phyloP scores from a whole-genome alignment of 1,140 invertebrate species.

The Diabrotica virgifera region DNA sequence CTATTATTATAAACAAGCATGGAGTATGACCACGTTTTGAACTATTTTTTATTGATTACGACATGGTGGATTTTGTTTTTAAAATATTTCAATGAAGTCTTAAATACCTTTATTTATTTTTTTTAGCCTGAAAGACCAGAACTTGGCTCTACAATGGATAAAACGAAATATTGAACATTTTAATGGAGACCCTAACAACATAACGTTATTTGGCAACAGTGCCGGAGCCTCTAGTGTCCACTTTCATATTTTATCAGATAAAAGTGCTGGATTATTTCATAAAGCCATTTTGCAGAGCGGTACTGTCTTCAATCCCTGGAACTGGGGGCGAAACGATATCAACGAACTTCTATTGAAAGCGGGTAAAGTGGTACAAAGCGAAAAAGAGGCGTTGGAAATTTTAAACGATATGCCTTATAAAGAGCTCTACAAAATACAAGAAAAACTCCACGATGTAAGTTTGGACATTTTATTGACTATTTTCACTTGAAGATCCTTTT shows the following conservation, averaged over 20 bases:
- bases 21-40: too few relatives aligned
- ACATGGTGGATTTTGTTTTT: too few relatives aligned
- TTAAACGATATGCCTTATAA: neutral
- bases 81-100: too few relatives aligned
- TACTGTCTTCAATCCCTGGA: slow-evolving; percentile 49
- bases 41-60: too few relatives aligned
- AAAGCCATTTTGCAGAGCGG: slow-evolving; percentile 62
- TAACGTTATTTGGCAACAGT: slow-evolving; percentile 54
- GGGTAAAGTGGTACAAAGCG: neutral
- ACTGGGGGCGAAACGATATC: slow-evolving; percentile 50
- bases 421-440: slow-evolving; percentile 25
- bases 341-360: slow-evolving; percentile 40
- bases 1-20: too few relatives aligned
- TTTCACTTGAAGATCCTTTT: too few relatives aligned
- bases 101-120: too few relatives aligned
- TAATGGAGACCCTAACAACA: slow-evolving; percentile 50
- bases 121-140: slow-evolving; percentile 55
- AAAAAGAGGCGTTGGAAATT: slow-evolving; percentile 6
- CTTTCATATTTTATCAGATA: slow-evolving; percentile 37
- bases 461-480: too few relatives aligned
- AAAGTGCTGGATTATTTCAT: slow-evolving; percentile 53
- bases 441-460: slow-evolving; percentile 29
- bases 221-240: slow-evolving; percentile 50
- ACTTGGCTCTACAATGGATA: slow-evolving; percentile 58
- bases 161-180: slow-evolving; percentile 54